Evolutionary conservation across 1,140 invertebrate species (phyloP).

Genomic region (Paraescarpia echinospica): DNA sequence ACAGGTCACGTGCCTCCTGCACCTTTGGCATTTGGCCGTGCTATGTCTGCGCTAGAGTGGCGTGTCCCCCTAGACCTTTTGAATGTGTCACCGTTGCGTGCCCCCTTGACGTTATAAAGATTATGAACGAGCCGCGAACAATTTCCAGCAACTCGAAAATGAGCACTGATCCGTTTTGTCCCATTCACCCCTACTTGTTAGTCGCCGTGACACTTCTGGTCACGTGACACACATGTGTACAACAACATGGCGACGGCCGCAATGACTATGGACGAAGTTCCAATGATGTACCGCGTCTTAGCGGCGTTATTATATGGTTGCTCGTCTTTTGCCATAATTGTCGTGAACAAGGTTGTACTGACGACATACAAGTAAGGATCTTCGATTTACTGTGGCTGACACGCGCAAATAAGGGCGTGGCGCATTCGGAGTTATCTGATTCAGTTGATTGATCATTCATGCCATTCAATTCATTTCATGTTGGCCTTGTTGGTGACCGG

Average conservation of each 20-base stretch:
- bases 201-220: background rate
- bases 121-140: too few relatives aligned
- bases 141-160: too few relatives aligned
- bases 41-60: too few relatives aligned
- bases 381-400: background rate
- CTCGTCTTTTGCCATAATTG: slow-evolving; percentile 7
- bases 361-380: slow-evolving; percentile 11
- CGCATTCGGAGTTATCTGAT: background rate
- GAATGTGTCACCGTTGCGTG: too few relatives aligned
- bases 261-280: background rate
- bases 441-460: too few relatives aligned
- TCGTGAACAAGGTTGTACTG: slow-evolving; percentile 18
- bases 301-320: slow-evolving; percentile 3
- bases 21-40: too few relatives aligned
- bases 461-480: too few relatives aligned
- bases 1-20: too few relatives aligned
- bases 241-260: background rate
- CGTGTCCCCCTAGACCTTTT: too few relatives aligned
- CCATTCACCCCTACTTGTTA: background rate
- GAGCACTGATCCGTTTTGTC: background rate
- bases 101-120: too few relatives aligned
- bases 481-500: too few relatives aligned
- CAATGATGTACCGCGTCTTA: background rate
- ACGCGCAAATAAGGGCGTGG: background rate
- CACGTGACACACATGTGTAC: background rate